Base-by-base conservation (phyloP, 2,888 invertebrate species). In the Anthophora plumipes region DNA sequence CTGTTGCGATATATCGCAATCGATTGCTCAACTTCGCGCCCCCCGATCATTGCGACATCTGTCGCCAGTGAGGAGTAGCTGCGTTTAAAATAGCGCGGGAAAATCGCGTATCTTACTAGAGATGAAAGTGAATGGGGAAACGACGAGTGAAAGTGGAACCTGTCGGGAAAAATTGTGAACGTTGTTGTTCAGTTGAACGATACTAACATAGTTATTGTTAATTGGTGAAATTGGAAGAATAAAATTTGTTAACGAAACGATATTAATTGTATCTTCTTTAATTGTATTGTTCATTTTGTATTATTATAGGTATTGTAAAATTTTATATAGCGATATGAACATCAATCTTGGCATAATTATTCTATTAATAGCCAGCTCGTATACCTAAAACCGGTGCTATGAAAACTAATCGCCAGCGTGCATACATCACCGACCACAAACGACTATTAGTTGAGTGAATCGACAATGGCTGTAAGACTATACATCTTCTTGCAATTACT, bases 1-100 rank as follows among this genome's bases (percentile, higher is more conserved):
- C 69, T 73, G 52, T 83, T 89, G 91, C 92, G 92, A 92, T 92
- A 92, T 92, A 92, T 92, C 92, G 92, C 91, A 92, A 92, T 92
- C 92, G 92, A 92, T 92, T 91, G 87, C 88, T 85, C 85, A 84
- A 89, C 89, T 86, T 89, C 89, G 90, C 91, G 90, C 91, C 81
- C n/a, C 88, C 88, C 83, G 74, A 76, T 41, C 72, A 52, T 17
- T 14, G 55, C 78, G 81, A 74, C 43, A 55, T 74, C 84, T 79
- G 7, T 14, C 55, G 74, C 55, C 9, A 1, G 9, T 3, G 25
- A 1, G 17, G 22, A 0, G 14, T 14, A 0, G 6, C 20, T 20
- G 8, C 17, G 54, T 82, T 88, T 31, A 64, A 88, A 88, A n/a
- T 22, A 9, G 25, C 68, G 86, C 86, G 86, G 85, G 85, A 86